Evolutionary conservation across 2,797 vertebrate genomes (phyloP).

Genomic region (Enteromius fasciolatus): DNA sequence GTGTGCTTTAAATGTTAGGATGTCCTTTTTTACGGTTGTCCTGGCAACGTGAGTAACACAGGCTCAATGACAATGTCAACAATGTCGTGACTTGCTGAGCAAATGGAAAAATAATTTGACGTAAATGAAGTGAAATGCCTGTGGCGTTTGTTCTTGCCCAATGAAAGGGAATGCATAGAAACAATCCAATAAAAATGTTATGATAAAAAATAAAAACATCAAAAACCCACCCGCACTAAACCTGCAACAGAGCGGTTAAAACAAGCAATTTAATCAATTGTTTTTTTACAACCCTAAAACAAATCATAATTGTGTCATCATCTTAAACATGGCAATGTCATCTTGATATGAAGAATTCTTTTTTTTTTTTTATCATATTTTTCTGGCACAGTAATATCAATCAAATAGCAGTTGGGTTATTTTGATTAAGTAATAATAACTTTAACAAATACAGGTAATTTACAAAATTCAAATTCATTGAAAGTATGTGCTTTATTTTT

Average conservation of each 20-base stretch:
- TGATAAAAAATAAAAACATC: not conserved
- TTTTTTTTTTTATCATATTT: too few relatives aligned
- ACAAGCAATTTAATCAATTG: not conserved
- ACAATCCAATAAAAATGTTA: not conserved
- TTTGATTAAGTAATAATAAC: too few relatives aligned
- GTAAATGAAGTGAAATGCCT: not conserved
- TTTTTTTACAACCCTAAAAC: not conserved
- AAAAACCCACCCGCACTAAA: not conserved
- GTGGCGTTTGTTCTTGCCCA: not conserved
- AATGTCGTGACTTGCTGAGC: slow-evolving; percentile 45
- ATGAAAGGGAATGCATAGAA: not conserved
- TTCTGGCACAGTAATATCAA: too few relatives aligned
- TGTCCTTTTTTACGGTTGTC: slow-evolving; percentile 59
- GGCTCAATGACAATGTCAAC: slow-evolving; percentile 49
- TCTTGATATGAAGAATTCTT: slow-evolving; percentile 4
- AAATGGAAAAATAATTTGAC: slow-evolving; percentile 61
- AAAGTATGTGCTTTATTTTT: too few relatives aligned
- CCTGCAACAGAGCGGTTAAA: not conserved
- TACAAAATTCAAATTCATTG: too few relatives aligned
- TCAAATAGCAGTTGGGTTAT: too few relatives aligned
- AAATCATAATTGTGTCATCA: not conserved
- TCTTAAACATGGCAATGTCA: not conserved
- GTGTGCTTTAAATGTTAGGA: slow-evolving; percentile 60
- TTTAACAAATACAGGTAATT: too few relatives aligned
- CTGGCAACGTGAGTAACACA: slow-evolving; percentile 60